Base-by-base conservation (phyloP, 2,113 vertebrate species). In the Charadrius vociferus region DNA sequence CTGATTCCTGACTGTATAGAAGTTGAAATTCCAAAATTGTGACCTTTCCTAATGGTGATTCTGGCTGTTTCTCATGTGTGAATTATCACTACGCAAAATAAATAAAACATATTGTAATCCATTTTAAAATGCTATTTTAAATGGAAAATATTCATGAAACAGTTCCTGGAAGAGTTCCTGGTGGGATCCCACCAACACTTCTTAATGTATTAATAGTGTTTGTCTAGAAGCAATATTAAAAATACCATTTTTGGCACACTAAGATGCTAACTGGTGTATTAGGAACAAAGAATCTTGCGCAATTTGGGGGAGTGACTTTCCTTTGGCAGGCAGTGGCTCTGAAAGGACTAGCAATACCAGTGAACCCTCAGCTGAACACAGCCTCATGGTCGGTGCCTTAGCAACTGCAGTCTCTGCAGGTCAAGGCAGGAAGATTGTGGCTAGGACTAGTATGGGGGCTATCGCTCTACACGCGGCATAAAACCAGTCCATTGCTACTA, bases 351-450 rank as follows among this genome's bases (percentile, higher is more conserved):
- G 73, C 29, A 16, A 5, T 29, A 2, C 19, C 39, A 1, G 23
- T 36, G 20, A 41, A 6, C 13, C 2, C 34, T 20, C 24, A 16
- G 21, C 36, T 30, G 58, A 66, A 4, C 11, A 3, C 47, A 21
- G 30, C 29, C 37, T 41, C 6, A 0, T 2, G 16, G 19, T 12
- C 5, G 4, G 14, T 45, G 62, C 62, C 34, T 20, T 32, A 5
- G 71, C 36, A 86, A 24, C 45, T 81, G 23, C 19, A 32, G 4
- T 34, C 53, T 12, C 84, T 47, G 41, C 52, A 39, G 56, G 36
- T 37, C 0, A 0, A 45, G 58, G 50, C 45, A 37, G 72, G 55
- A 66, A 47, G 26, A 3, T 36, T 13, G 4, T 29, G 41, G 12
- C 52, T 63, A 41, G 14, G 24, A 45, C 18, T 37, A 39, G 14